Base-by-base conservation (phyloP, 2,797 vertebrate species). In the Hybognathus amarus region DNA sequence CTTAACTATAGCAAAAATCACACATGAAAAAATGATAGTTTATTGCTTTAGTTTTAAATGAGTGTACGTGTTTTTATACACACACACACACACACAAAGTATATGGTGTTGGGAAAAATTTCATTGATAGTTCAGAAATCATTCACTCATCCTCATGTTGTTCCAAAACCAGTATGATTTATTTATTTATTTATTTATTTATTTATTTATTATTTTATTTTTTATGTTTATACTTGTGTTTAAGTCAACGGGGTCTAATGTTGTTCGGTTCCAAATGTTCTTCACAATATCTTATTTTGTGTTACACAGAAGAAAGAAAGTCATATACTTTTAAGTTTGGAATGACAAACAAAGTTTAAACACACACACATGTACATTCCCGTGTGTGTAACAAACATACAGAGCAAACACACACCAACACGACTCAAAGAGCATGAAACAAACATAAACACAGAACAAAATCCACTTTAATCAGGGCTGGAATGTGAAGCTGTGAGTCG, bases 391-490 rank as follows among this genome's bases (percentile, higher is more conserved):
- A 79, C 20, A 5, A n/a, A 50, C 33, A 76, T 15, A 67, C 9
- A 45, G n/a, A 56, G 61, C 6, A 69, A 24, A 80, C 27, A 45
- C 42, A 45, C 42, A 45, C 12, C 12, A 13, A 13, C 42, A 45
- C 42, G 9, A 42, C 15, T 59, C 13, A 71, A 33, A 47, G 2
- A 47, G 12, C 17, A 81, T 38, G 47, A 18, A 5, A 50, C 45
- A 71, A 24, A 59, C n/a, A 24, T 27, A 61, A 61, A 61, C 24
- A 82, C 78, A 73, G 38, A n/a, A 82, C 24, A 27, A 66, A 71
- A 78, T 77, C 69, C 71, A 36, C 45, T 69, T 24, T 83, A 76
- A 83, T 80, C 71, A 30, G 66, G 17, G 30, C 40, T 8, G 30
- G 79, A 67, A 45, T 81, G 47, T 63, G 38, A 76, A 83, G 33